Percentiles rank a stretch among this genome's conserved stretches.
These are phyloP conservation scores for Sigmodon hispidus DNA, from an alignment of 2,113 vertebrate genomes.

Conservation along the genomic window DNA sequence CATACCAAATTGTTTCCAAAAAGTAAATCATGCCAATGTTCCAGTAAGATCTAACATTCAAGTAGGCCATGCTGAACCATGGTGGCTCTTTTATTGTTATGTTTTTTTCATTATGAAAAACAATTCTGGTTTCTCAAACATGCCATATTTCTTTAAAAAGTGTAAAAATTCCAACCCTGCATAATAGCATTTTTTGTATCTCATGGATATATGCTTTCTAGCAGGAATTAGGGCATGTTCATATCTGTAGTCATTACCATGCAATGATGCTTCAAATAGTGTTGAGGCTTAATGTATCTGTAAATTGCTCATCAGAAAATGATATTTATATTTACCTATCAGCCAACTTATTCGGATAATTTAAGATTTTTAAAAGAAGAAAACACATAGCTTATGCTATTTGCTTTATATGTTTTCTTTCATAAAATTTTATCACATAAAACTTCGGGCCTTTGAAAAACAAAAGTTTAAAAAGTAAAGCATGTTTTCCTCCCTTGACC, in stretches of 20 bases:
- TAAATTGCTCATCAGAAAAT: background rate
- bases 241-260: background rate
- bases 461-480: background rate
- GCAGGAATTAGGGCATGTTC: background rate
- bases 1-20: slow-evolving; percentile 58
- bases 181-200: slow-evolving; percentile 4
- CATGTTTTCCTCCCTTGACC: background rate
- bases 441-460: background rate
- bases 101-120: slow-evolving; percentile 26
- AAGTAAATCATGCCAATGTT: slow-evolving; percentile 55
- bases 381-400: background rate
- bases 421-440: slow-evolving; percentile 40
- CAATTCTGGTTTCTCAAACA: slow-evolving; percentile 24
- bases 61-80: background rate
- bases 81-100: background rate
- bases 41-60: slow-evolving; percentile 9
- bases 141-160: slow-evolving; percentile 20
- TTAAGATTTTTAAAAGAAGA: slow-evolving; percentile 2
- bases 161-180: background rate
- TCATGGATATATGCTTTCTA: background rate
- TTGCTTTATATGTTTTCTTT: slow-evolving; percentile 43
- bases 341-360: slow-evolving; percentile 13
- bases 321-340: background rate
- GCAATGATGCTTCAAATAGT: background rate
- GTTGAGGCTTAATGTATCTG: background rate